These are phyloP conservation scores for Pachymerium ferrugineum DNA, from an alignment of 2,888 invertebrate species.

Conservation along the genomic window DNA sequence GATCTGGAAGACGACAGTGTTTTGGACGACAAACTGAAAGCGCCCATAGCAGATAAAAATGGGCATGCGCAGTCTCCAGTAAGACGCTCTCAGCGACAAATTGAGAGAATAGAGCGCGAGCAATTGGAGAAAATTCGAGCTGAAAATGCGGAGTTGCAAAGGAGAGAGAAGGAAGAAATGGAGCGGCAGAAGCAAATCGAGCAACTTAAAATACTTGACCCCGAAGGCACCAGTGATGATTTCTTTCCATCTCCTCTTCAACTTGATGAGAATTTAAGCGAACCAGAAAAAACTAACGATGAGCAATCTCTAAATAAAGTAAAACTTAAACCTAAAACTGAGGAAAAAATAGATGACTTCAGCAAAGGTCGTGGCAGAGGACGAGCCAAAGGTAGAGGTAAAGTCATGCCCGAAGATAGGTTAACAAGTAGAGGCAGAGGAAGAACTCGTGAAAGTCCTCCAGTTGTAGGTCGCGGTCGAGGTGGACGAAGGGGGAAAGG, in stretches of 20 bases:
- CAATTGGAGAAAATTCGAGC: slow-evolving; percentile 44
- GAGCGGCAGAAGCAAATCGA: slow-evolving; percentile 33
- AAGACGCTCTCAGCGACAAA: slow-evolving; percentile 45
- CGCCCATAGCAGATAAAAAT: slow-evolving; percentile 13
- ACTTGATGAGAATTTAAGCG: neutral
- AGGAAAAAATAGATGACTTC: slow-evolving; percentile 10
- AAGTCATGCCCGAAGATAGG: neutral
- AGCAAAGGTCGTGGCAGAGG: slow-evolving; percentile 30
- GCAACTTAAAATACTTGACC: neutral
- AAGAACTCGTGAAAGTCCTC: neutral
- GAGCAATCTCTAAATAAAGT: neutral
- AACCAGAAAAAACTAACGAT: neutral
- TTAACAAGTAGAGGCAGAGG: neutral
- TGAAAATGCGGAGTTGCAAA: slow-evolving; percentile 45
- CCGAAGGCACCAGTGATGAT: neutral
- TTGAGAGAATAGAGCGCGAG: slow-evolving; percentile 44
- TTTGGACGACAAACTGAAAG: slow-evolving; percentile 14
- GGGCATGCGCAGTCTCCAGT: slow-evolving; percentile 34
- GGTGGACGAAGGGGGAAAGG: neutral
- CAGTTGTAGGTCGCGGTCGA: neutral
- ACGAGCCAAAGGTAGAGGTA: slow-evolving; percentile 15
- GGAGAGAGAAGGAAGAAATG: slow-evolving; percentile 43
- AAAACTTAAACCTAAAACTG: neutral
- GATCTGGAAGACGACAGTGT: slow-evolving; percentile 23
- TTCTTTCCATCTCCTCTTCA: neutral